Evolutionary conservation across 2,797 vertebrate genomes (phyloP).

Genomic region (Acipenser ruthenus): DNA sequence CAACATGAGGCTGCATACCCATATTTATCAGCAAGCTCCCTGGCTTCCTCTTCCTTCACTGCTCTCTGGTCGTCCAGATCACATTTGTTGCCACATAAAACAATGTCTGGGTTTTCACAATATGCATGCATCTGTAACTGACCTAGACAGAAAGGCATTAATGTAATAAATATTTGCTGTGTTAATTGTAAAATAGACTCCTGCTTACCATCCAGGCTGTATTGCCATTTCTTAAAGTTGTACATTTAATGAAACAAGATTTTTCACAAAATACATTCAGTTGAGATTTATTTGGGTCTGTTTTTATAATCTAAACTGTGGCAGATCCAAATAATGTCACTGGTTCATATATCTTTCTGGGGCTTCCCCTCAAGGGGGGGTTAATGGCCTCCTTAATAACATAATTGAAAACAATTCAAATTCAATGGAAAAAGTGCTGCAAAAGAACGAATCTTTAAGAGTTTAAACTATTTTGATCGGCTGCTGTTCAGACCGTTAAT

Average conservation of each 20-base stretch:
- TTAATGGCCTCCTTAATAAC: no score
- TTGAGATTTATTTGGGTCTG: no score
- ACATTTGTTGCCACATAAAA: slow-evolving; percentile 92
- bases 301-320: no score
- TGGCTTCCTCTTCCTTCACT: slow-evolving; percentile 77
- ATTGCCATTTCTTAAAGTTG: background rate
- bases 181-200: no score
- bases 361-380: no score
- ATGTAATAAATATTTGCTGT: background rate
- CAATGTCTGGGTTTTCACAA: slow-evolving; percentile 92
- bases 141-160: slow-evolving; percentile 48
- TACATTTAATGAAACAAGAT: background rate
- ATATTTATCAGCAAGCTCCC: slow-evolving; percentile 85
- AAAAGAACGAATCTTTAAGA: no score
- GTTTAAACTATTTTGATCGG: no score
- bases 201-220: background rate
- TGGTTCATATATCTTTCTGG: no score
- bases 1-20: slow-evolving; percentile 62
- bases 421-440: no score
- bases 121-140: slow-evolving; percentile 93
- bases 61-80: slow-evolving; percentile 84
- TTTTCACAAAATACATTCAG: background rate
- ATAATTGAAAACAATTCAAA: no score
- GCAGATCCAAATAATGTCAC: no score
- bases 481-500: no score